phyloP scores from a whole-genome alignment of 2,888 invertebrate genomes.

The Parelbella ahira region DNA sequence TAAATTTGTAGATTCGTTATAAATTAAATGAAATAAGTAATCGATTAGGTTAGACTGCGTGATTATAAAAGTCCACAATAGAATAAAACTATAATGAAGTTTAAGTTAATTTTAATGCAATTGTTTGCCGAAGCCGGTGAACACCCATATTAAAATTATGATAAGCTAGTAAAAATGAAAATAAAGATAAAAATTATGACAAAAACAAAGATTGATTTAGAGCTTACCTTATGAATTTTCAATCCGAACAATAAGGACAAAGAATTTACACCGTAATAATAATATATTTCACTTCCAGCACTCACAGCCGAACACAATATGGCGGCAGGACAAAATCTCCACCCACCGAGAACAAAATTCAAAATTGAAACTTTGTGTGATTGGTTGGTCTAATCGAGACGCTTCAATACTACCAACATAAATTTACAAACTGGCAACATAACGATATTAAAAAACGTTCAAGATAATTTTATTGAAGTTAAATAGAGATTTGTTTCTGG shows the following conservation, averaged over 20 bases:
- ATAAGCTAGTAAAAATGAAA: slow-evolving; percentile 4
- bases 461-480: no score
- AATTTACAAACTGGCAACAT: slow-evolving; percentile 11
- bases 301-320: slow-evolving; percentile 78
- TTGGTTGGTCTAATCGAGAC: slow-evolving; percentile 60
- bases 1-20: no score
- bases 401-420: slow-evolving; percentile 61
- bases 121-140: slow-evolving; percentile 14
- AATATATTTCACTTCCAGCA: slow-evolving; percentile 68
- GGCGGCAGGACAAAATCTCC: slow-evolving; percentile 75
- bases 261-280: slow-evolving; percentile 66
- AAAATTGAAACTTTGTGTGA: slow-evolving; percentile 63
- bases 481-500: no score
- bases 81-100: neutral
- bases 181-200: slow-evolving; percentile 44
- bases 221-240: slow-evolving; percentile 63
- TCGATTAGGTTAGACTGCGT: no score
- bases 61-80: no score
- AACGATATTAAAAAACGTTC: slow-evolving; percentile 22
- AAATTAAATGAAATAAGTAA: no score
- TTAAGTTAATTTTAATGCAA: neutral
- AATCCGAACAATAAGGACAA: slow-evolving; percentile 66
- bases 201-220: slow-evolving; percentile 60
- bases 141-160: slow-evolving; percentile 10
- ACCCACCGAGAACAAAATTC: slow-evolving; percentile 66